Conservation (phyloP, 2,888 invertebrate species). For the Cephus pulcher region DNA sequence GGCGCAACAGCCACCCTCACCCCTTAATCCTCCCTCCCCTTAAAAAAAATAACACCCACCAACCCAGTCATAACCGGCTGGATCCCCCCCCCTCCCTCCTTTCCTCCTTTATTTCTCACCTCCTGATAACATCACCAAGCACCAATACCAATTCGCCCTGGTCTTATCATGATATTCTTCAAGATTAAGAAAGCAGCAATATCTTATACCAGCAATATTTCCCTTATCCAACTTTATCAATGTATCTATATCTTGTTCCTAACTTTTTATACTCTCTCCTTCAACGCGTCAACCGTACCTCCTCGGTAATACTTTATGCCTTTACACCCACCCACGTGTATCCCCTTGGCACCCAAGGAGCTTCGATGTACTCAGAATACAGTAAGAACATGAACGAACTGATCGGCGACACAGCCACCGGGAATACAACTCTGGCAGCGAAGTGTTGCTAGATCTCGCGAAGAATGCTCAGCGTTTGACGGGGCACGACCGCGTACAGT, state of each 20-base stretch:
- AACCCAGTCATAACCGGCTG: conserved; percentile 59
- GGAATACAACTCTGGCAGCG: not conserved
- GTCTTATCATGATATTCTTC: not conserved
- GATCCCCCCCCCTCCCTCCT: conserved; percentile 22
- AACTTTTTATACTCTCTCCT: not conserved
- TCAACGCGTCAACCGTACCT: not conserved
- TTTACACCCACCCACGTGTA: not conserved
- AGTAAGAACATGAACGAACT: not conserved
- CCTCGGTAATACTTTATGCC: not conserved
- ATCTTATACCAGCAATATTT: not conserved
- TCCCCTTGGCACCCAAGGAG: not conserved
- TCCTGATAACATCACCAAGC: not conserved
- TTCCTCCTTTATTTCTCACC: conserved; percentile 25
- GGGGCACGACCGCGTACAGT: conserved; percentile 44
- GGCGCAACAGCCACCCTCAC: conserved; percentile 12
- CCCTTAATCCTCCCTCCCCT: conserved; percentile 13
- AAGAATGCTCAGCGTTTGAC: conserved; percentile 57
- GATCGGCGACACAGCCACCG: not conserved
- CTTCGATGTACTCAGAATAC: not conserved
- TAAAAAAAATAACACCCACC: conserved; percentile 49
- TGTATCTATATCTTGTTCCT: not conserved
- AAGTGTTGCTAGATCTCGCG: conserved; percentile 24
- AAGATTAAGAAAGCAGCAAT: not conserved
- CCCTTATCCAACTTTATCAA: not conserved
- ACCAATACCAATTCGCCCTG: not conserved